Conservation (phyloP, 2,797 vertebrate genomes). For the Salmo trutta region DNA sequence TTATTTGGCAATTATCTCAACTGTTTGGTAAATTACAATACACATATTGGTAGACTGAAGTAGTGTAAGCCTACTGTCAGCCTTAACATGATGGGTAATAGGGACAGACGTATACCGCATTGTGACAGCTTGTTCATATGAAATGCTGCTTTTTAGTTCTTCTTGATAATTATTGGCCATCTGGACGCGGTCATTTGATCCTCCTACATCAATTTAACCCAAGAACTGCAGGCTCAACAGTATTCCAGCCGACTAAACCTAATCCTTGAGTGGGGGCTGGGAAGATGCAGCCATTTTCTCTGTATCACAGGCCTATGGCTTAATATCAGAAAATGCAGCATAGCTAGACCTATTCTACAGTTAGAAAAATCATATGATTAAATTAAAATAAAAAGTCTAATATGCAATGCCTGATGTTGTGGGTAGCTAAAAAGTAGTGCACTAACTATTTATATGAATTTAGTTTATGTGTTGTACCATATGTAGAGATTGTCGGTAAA, state of each 20-base stretch:
- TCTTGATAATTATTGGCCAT: conserved; percentile 74
- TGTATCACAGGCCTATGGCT: conserved; percentile 1
- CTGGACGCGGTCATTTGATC: conserved; percentile 82
- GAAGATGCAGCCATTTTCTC: conserved; percentile 35
- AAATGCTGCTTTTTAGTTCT: conserved; percentile 53
- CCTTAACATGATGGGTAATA: not conserved
- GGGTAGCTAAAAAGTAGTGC: not conserved
- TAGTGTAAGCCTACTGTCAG: not conserved
- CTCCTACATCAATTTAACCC: conserved; percentile 62
- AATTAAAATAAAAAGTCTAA: not conserved
- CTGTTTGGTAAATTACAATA: not conserved
- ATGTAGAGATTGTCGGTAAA: not conserved
- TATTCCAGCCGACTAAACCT: conserved; percentile 56
- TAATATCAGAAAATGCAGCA: conserved; percentile 34
- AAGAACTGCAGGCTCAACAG: conserved; percentile 66
- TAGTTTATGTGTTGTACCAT: not conserved
- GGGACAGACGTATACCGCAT: not conserved
- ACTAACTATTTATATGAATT: not conserved
- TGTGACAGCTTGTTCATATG: conserved; percentile 42
- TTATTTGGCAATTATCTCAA: not conserved
- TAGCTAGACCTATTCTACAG: not conserved
- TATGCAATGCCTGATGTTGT: not conserved
- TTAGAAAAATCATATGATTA: not conserved
- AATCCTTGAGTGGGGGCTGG: conserved; percentile 54
- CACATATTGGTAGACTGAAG: not conserved